Percentiles rank a stretch among this genome's conserved stretches.
Conservation (phyloP, 2,888 invertebrate species). For the Belgica antarctica region DNA sequence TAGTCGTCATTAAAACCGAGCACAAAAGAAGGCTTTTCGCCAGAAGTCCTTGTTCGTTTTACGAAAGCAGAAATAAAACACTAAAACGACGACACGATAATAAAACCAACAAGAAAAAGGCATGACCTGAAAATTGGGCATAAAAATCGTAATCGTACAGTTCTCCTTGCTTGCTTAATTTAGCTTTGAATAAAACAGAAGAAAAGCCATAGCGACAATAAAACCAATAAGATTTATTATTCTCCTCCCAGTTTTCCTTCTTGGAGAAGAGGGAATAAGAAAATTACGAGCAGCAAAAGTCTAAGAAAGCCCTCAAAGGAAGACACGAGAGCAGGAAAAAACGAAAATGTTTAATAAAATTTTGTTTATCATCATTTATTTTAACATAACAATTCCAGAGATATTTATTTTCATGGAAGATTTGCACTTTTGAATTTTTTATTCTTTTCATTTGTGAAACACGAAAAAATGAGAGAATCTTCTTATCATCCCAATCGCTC, state of each 20-base stretch:
- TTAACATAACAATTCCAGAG: slow-evolving; percentile 25
- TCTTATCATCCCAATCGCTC: neutral
- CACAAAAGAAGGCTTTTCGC: neutral
- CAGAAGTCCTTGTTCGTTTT: slow-evolving; percentile 1
- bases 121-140: neutral
- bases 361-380: slow-evolving; percentile 34
- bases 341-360: slow-evolving; percentile 32
- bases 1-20: neutral
- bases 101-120: slow-evolving; percentile 14
- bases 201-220: slow-evolving; percentile 15
- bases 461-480: neutral
- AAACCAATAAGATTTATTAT: slow-evolving; percentile 31
- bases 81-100: neutral
- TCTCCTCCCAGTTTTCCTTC: neutral
- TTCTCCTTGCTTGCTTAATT: neutral
- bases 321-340: slow-evolving; percentile 15
- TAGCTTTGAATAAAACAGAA: slow-evolving; percentile 6
- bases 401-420: slow-evolving; percentile 29
- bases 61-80: neutral
- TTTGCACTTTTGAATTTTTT: slow-evolving; percentile 33
- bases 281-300: too few species aligned
- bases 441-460: neutral
- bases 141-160: neutral
- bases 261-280: neutral
- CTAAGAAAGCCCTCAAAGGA: slow-evolving; percentile 17